Evolutionary conservation across 2,113 vertebrate species (phyloP), one percentile per base, ranked within the genome.

Genomic region (Thalassarche chlororhynchos): DNA sequence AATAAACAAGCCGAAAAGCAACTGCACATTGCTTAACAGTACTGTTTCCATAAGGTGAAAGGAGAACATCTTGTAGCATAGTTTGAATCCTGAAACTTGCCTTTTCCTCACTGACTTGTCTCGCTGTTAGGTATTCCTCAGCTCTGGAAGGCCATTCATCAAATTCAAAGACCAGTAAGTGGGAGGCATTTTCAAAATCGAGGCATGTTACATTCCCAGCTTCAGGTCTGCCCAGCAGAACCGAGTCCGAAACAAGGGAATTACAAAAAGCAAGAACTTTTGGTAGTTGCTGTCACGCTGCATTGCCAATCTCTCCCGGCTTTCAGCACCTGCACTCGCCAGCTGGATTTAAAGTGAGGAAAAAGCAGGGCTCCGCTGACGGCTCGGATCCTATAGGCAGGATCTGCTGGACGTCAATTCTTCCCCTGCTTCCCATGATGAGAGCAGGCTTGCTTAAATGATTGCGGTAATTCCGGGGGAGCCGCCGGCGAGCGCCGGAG

Each of bases 341-440:
- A 15, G 80, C 57, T 54, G 74, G 42, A 92, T 98, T 97, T 98
- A 97, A 98, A 98, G 95, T 46, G 89, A 81, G 92, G 93, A 80
- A 46, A 96, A 97, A 97, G 93, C 95, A 69, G 93, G 78, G 97
- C 87, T 97, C 92, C 47, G 84, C 95, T 55, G 91, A 90, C 92
- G 78, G 95, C 97, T 97, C 70, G 28, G 84, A 96, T 98, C 91
- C 97, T 89, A 97, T 97, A 98, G 98, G 98, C 96, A 93, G 97
- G 96, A 83, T 95, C 93, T 94, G 78, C 80, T 14, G 96, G 69
- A 91, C 98, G 98, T 98, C 98, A 98, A 1, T 36, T 62, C 88
- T 90, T 68, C 87, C 91, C 89, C 93, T 36, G 95, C 95, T 96
- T 93, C 90, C 72, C 95, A 66, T 2, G 93, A 49, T 1, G 61